Base-by-base conservation (phyloP, 2,113 vertebrate species). In the Cyphomyrus discorhynchus region DNA sequence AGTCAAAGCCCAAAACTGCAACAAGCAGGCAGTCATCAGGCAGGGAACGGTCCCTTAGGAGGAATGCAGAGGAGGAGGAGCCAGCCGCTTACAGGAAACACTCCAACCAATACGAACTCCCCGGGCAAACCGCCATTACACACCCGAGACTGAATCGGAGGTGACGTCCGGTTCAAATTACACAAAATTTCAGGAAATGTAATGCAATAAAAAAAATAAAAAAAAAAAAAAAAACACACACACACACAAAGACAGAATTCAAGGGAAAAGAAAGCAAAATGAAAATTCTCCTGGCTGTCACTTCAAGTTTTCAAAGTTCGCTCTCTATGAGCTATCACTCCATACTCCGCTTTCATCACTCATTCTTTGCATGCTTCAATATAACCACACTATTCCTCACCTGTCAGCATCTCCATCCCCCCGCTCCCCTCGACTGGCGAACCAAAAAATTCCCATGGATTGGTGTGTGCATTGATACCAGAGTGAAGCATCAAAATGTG, bases 381-480 rank as follows among this genome's bases (percentile, higher is more conserved):
- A 17, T 35, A 49, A 45, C 42, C 31, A 8, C 21, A 11, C 8
- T 10, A 35, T 4, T 77, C 17, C 80, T 50, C 70, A 90, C 58
- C 89, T 53, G n/a, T 6, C 21, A 27, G 45, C 5, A 45, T 86
- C n/a, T 15, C 89, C 49, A 3, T 87, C 27, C 24, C n/a, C 11
- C 58, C 17, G 53, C 3, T 66, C 89, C 15, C 45, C 56, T 0
- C 11, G 83, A 27, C 46, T 58, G 42, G 62, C n/a, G 7, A 90
- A 90, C 46, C 89, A 80, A 9, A 77, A 39, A 80, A 87, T 39
- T 85, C 89, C 89, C 62, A 90, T 90, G 27, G 86, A 53, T 19
- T 24, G n/a, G 88, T 3, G 80, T 31, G 27, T 50, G 31, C 62
- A 27, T 5, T 58, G 86, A 31, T 13, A n/a, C 49, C 52, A 45